Evolutionary conservation across 1,140 invertebrate genomes (phyloP).

Genomic region (Dreissena polymorpha): DNA sequence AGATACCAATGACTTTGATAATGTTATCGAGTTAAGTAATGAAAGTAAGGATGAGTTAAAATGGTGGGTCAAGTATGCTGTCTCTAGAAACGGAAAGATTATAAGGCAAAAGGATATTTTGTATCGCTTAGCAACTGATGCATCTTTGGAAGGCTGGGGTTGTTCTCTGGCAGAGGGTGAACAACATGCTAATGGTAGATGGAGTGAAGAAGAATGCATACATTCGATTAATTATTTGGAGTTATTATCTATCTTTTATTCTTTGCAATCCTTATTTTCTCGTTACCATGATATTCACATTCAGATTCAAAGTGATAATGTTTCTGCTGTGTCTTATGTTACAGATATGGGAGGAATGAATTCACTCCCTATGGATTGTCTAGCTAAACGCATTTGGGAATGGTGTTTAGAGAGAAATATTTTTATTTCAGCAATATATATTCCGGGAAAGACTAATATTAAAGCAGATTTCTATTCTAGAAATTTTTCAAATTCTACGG

Average conservation of each 20-base stretch:
- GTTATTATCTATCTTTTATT: slow-evolving; percentile 21
- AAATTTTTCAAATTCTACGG: slow-evolving; percentile 35
- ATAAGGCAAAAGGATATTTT: not conserved
- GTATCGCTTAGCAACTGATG: not conserved
- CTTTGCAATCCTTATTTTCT: not conserved
- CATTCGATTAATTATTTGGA: slow-evolving; percentile 25
- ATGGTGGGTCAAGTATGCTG: not conserved
- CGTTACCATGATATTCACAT: slow-evolving; percentile 5
- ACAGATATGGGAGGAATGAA: slow-evolving; percentile 37
- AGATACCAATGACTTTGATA: not conserved
- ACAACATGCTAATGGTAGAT: not conserved
- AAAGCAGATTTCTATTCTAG: slow-evolving; percentile 50
- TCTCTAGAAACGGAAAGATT: not conserved
- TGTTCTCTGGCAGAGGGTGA: not conserved
- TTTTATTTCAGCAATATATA: slow-evolving; percentile 23
- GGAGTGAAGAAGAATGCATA: not conserved
- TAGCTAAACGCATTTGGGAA: slow-evolving; percentile 26
- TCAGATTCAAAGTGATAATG: slow-evolving; percentile 1
- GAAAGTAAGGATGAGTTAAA: not conserved
- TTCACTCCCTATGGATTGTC: not conserved
- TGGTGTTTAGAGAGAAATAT: slow-evolving; percentile 48
- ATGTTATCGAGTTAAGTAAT: not conserved
- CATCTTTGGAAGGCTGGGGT: slow-evolving; percentile 14
- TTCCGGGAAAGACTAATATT: slow-evolving; percentile 48
- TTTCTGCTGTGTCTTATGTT: slow-evolving; percentile 46